phyloP scores from a whole-genome alignment of 2,113 vertebrate species.

The Reinhardtius hippoglossoides region DNA sequence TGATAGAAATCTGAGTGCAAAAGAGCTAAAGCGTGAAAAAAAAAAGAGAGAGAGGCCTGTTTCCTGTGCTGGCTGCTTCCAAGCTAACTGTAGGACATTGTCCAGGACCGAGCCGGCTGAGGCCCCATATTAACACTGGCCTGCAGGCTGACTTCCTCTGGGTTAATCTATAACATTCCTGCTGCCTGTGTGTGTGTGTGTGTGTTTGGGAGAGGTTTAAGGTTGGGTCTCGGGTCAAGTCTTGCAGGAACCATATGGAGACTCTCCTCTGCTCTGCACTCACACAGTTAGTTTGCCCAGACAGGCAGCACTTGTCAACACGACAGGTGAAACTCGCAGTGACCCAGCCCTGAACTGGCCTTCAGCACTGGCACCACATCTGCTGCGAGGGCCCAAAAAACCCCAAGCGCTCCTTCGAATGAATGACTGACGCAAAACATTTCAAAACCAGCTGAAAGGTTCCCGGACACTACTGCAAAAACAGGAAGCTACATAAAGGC shows the following conservation, averaged over 20 bases:
- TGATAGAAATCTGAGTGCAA: slow-evolving; percentile 34
- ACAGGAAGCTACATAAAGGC: slow-evolving; percentile 64
- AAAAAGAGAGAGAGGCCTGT: slow-evolving; percentile 9
- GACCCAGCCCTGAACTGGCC: slow-evolving; percentile 66
- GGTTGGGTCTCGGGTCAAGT: slow-evolving; percentile 57
- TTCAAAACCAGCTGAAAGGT: slow-evolving; percentile 28
- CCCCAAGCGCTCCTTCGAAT: slow-evolving; percentile 1
- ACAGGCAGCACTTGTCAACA: slow-evolving; percentile 75
- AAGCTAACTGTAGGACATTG: slow-evolving; percentile 66
- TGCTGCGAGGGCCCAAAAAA: slow-evolving; percentile 40
- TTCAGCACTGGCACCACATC: slow-evolving; percentile 34
- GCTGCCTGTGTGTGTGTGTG: slow-evolving; percentile 27
- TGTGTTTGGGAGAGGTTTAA: slow-evolving; percentile 13
- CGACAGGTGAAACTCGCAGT: slow-evolving; percentile 74
- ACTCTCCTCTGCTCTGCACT: slow-evolving; percentile 60
- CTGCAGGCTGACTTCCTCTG: slow-evolving; percentile 71
- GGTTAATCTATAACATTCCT: slow-evolving; percentile 71
- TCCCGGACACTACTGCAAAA: slow-evolving; percentile 34
- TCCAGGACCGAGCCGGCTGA: slow-evolving; percentile 64
- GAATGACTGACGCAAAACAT: slow-evolving; percentile 31
- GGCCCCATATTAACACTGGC: slow-evolving; percentile 56
- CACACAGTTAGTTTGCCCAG: slow-evolving; percentile 41
- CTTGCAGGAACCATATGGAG: slow-evolving; percentile 79
- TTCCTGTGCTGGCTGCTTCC: slow-evolving; percentile 64
- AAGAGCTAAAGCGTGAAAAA: slow-evolving; percentile 11